Conservation (phyloP, 2,888 invertebrate genomes). For the Philereme vetulata region DNA sequence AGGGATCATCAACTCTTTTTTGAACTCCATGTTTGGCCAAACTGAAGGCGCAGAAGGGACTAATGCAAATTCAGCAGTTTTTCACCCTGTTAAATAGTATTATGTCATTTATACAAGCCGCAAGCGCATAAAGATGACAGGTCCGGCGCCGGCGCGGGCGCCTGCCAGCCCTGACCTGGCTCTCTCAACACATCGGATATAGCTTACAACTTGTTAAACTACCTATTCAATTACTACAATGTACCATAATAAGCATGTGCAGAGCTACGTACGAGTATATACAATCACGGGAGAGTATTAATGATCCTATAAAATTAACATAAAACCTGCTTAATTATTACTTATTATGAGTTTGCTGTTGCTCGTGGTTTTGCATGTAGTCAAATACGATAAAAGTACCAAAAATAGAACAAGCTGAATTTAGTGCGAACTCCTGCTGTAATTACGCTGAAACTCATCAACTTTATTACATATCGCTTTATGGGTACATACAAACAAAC, state of each 20-base stretch:
- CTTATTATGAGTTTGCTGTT: conserved; percentile 12
- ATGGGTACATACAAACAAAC: background rate
- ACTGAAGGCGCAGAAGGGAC: too few relatives aligned
- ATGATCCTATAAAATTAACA: conserved; percentile 39
- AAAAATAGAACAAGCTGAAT: background rate
- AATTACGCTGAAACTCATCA: background rate
- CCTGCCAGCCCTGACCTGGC: conserved; percentile 19
- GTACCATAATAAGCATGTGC: conserved; percentile 49
- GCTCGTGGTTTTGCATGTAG: background rate
- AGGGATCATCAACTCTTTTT: background rate
- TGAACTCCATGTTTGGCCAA: too few relatives aligned
- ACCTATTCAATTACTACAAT: conserved; percentile 59
- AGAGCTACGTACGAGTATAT: conserved; percentile 35
- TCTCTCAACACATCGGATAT: conserved; percentile 20
- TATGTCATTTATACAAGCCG: background rate
- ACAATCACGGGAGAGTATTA: conserved; percentile 38
- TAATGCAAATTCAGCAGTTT: too few relatives aligned
- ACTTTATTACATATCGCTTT: background rate
- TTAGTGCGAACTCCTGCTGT: background rate
- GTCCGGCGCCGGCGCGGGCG: background rate
- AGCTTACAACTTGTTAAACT: conserved; percentile 53
- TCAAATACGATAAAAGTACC: background rate
- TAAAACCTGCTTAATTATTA: conserved; percentile 31
- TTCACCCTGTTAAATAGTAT: too few relatives aligned
- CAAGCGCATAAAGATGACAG: background rate